Percentiles rank a stretch among this genome's conserved stretches.
Evolutionary conservation across 2,113 vertebrate species (phyloP).

Genomic region (human (Homo sapiens)): GRCh38 chr3:137490001-137490500

Average conservation of each 20-base stretch:
- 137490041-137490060: background rate
- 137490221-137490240: background rate
- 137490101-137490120: background rate
- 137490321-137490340: background rate
- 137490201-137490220: background rate
- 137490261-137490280: background rate
- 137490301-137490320: background rate
- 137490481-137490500: background rate
- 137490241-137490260: background rate
- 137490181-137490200: background rate
- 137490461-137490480: background rate
- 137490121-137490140: background rate
- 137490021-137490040: background rate
- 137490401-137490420: background rate
- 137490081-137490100: background rate
- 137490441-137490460: background rate
- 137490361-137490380: background rate
- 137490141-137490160: background rate
- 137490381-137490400: background rate
- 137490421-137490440: background rate
- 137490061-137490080: background rate
- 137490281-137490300: constrained; percentile 16
- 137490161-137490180: background rate
- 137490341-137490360: background rate
- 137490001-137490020: background rate